These are phyloP conservation scores for Clarias magur DNA, from an alignment of 2,113 vertebrate genomes.

Conservation along the genomic window DNA sequence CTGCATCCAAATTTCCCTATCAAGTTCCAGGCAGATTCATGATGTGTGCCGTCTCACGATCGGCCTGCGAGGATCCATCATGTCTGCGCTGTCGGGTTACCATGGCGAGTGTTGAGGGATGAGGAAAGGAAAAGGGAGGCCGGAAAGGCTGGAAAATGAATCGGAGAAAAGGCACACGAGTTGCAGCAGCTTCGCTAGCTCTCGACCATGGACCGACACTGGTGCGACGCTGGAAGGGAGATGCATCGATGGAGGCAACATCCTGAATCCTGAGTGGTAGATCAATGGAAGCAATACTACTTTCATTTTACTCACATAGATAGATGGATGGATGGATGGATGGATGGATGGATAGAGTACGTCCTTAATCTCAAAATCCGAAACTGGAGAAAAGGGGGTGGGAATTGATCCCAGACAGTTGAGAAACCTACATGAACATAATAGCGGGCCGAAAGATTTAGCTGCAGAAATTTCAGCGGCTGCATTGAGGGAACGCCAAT, in stretches of 20 bases:
- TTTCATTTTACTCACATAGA: not conserved
- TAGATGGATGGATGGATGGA: no score
- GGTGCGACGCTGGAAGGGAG: not conserved
- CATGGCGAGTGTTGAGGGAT: conserved; percentile 22
- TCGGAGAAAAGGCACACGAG: not conserved
- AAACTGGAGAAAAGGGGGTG: no score
- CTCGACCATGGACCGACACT: not conserved
- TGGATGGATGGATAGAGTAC: no score
- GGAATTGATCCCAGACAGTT: no score
- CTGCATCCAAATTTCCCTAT: conserved; percentile 57
- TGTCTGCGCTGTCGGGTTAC: not conserved
- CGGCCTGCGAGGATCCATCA: conserved; percentile 13
- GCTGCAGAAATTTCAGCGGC: not conserved
- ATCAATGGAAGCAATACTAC: not conserved
- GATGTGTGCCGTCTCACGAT: conserved; percentile 44
- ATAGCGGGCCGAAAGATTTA: no score
- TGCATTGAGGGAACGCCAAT: not conserved
- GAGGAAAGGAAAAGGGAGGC: not conserved
- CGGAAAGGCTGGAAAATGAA: not conserved
- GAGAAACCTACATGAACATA: no score
- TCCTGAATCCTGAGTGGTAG: not conserved
- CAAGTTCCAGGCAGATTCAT: conserved; percentile 58
- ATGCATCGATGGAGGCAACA: not conserved
- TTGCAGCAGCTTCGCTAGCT: not conserved
- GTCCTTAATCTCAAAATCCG: no score